phyloP scores from a whole-genome alignment of 2,888 invertebrate species.

The Pharmacophagus antenor region DNA sequence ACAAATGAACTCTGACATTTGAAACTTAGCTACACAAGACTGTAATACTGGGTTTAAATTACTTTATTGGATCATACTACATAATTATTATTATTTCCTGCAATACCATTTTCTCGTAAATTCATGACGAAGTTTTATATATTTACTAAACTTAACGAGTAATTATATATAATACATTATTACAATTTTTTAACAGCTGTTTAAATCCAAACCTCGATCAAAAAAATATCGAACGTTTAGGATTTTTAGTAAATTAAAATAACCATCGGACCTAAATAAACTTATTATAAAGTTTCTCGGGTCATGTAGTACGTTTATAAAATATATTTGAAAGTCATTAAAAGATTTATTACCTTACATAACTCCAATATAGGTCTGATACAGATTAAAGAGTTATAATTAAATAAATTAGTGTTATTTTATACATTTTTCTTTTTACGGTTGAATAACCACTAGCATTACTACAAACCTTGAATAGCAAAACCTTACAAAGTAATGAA shows the following conservation, averaged over 20 bases:
- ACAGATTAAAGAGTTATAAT: neutral
- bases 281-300: too few relatives aligned
- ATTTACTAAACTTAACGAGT: too few relatives aligned
- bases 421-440: neutral
- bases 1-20: conserved; percentile 51
- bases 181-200: too few relatives aligned
- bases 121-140: too few relatives aligned
- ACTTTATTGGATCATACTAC: neutral
- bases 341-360: too few relatives aligned
- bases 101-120: too few relatives aligned
- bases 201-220: too few relatives aligned
- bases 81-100: neutral
- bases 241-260: too few relatives aligned
- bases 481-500: conserved; percentile 2
- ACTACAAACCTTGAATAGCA: conserved; percentile 9
- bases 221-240: too few relatives aligned
- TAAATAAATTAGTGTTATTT: neutral
- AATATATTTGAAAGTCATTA: neutral
- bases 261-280: too few relatives aligned
- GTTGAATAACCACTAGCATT: conserved; percentile 4
- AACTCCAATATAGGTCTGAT: neutral
- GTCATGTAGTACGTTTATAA: too few relatives aligned
- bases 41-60: neutral
- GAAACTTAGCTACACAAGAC: conserved; percentile 31
- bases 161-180: too few relatives aligned